Evolutionary conservation across 2,888 invertebrate species (phyloP).

Genomic region (Chymomyza procnemis): DNA sequence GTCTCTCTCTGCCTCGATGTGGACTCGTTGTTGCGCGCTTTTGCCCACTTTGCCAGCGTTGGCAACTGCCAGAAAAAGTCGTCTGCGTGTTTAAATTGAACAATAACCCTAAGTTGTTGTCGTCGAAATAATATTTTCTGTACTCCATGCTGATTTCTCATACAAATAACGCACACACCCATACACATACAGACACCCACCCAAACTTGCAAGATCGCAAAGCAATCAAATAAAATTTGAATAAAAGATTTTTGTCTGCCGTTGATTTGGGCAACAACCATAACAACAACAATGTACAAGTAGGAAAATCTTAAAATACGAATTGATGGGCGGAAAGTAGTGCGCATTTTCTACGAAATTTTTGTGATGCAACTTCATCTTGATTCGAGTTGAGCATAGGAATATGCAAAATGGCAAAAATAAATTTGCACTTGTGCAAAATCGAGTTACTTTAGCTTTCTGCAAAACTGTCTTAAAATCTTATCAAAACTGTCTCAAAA

Average conservation of each 20-base stretch:
- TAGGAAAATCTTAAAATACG: conserved; percentile 1
- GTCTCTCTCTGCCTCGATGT: conserved; percentile 18
- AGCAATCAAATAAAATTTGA: conserved; percentile 76
- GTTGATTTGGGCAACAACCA: conserved; percentile 64
- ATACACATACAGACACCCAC: conserved; percentile 21
- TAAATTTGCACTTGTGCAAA: background rate
- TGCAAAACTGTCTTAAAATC: no score
- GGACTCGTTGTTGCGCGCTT: conserved; percentile 8
- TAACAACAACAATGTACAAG: conserved; percentile 25
- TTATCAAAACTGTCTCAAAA: no score
- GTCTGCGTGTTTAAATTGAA: conserved; percentile 68
- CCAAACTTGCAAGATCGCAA: conserved; percentile 65
- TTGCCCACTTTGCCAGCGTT: conserved; percentile 45
- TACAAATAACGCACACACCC: conserved; percentile 50
- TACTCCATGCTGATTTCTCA: conserved; percentile 62
- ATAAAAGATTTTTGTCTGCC: conserved; percentile 75
- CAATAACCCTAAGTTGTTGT: conserved; percentile 72
- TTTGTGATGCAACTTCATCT: background rate
- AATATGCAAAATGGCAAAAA: background rate
- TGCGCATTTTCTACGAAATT: conserved; percentile 31
- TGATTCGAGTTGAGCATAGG: background rate
- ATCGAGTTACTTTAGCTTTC: no score
- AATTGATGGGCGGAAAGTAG: conserved; percentile 60
- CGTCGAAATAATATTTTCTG: conserved; percentile 71
- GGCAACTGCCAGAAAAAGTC: conserved; percentile 6